phyloP scores from a whole-genome alignment of 2,888 invertebrate species.

The Agonum fuliginosum region DNA sequence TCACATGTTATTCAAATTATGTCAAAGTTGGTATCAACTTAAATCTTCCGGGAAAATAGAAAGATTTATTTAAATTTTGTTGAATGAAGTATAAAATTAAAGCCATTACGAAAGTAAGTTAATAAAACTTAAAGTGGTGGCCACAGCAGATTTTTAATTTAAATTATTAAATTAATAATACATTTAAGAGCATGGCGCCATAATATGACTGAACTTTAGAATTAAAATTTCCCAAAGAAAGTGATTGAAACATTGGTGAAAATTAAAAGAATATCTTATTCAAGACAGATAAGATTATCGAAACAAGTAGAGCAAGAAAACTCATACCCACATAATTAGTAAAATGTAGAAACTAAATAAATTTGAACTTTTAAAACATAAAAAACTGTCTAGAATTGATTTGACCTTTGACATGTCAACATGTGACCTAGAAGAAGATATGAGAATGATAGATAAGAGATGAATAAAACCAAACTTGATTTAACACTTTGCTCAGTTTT shows the following conservation, averaged over 20 bases:
- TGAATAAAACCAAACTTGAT: conserved; percentile 44
- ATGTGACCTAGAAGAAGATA: conserved; percentile 47
- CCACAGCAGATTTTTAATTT: no score
- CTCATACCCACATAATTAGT: conserved; percentile 36
- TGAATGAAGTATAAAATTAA: no score
- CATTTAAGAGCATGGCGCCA: no score
- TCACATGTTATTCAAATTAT: no score
- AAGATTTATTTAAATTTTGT: no score
- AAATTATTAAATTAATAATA: no score
- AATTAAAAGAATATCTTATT: background rate
- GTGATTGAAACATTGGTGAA: background rate
- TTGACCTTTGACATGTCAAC: conserved; percentile 56
- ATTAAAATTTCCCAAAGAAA: background rate
- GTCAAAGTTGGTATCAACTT: no score
- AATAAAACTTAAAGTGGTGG: no score
- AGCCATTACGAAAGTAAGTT: no score
- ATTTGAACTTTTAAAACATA: background rate
- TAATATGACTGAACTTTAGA: background rate
- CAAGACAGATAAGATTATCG: background rate
- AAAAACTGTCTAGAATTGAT: background rate
- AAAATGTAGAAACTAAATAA: conserved; percentile 32
- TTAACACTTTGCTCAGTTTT: conserved; percentile 23
- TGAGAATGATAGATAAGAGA: conserved; percentile 37
- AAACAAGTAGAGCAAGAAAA: conserved; percentile 40
- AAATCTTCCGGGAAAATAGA: no score